Conservation (phyloP, 2,888 invertebrate species). For the Sinotaia quadrata region DNA sequence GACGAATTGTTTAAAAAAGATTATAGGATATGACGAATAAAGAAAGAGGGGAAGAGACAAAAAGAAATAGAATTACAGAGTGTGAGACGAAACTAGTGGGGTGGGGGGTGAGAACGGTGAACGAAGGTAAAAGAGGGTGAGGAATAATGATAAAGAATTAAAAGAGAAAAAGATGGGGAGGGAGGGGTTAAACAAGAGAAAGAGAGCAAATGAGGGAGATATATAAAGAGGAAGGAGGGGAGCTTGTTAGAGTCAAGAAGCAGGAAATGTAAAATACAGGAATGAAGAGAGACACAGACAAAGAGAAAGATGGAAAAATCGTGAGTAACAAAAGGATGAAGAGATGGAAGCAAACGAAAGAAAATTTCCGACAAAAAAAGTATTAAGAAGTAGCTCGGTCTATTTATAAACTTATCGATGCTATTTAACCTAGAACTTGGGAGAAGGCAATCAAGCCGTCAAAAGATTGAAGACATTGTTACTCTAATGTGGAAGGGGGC, state of each 20-base stretch:
- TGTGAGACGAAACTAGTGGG: not conserved
- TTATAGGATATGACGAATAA: not conserved
- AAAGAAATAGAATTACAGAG: constrained; percentile 5
- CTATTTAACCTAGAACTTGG: too few species aligned
- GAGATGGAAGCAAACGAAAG: too few species aligned
- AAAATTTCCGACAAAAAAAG: too few species aligned
- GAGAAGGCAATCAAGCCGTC: too few species aligned
- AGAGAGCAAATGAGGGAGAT: constrained; percentile 11
- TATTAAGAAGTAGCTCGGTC: too few species aligned
- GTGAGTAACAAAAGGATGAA: too few species aligned
- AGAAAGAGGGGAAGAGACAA: not conserved
- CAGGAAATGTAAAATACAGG: too few species aligned
- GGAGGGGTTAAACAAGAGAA: constrained; percentile 2
- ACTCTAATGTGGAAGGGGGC: too few species aligned
- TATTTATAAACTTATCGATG: too few species aligned
- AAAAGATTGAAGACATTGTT: too few species aligned
- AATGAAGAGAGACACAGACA: not conserved
- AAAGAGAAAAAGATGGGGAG: not conserved
- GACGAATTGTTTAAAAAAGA: not conserved
- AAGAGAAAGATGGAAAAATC: not conserved
- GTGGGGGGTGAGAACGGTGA: not conserved
- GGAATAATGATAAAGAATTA: not conserved
- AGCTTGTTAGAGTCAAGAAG: too few species aligned
- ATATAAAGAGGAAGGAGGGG: not conserved
- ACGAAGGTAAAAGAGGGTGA: not conserved